Evolutionary conservation across 2,113 vertebrate species (phyloP), one percentile per base, ranked within the genome.

Genomic region (Pipa parva): DNA sequence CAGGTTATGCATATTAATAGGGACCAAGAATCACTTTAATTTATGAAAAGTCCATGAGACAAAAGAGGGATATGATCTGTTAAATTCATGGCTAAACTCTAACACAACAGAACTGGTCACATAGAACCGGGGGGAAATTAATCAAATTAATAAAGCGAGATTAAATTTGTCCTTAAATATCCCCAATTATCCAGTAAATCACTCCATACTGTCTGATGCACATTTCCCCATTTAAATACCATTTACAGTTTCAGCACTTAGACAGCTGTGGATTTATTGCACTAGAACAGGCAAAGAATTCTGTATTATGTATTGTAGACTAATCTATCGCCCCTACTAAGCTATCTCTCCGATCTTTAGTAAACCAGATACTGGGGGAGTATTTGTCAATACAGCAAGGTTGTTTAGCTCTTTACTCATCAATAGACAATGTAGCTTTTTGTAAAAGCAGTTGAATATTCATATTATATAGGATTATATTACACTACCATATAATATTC

Each of bases 1-100:
- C 66, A 42, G 58, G 58, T 61, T 70, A 70, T 52, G 36, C 49
- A 70, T 70, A 70, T 52, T 46, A 70, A 61, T 70, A 36, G 8
- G 12, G n/a, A 42, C 64, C 42, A 11, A 51, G 46, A 7, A 37
- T 59, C 29, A 3, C 55, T 60, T 24, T 60, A 69, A 69, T 67
- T 49, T 46, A 24, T 33, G 52, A 42, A 67, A 59, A 58, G 57
- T 67, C 54, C n/a, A 22, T 45, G 36, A 59, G 64, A 68, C 55
- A 65, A 46, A 46, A 56, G 45, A 59, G 45, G 17, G 45, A 45
- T 20, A 31, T 37, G 55, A 68, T 51, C 33, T 50, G 45, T 59
- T 26, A 49, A 49, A 27, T 37, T 26, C 24, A 18, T 20, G n/a
- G 36, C 56, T 56, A 57, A 56, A 46, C 13, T 64, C 50, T 48